Conservation (phyloP, 2,113 vertebrate species). For the Ophiodon elongatus region DNA sequence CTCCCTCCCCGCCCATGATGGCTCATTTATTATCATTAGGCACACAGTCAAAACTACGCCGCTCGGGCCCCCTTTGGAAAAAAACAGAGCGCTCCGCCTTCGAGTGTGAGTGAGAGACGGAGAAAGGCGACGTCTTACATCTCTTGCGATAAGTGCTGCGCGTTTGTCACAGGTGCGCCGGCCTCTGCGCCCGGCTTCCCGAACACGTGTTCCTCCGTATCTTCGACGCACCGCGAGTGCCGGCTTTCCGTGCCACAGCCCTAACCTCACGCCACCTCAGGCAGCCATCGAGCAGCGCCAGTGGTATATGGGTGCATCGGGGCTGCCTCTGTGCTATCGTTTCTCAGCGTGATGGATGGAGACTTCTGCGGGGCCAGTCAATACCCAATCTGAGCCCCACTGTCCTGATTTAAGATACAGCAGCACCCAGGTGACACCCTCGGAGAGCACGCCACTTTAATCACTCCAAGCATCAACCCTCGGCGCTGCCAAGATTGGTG, state of each 20-base stretch:
- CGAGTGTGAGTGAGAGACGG: conserved; percentile 44
- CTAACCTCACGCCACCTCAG: conserved; percentile 70
- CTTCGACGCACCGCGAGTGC: conserved; percentile 60
- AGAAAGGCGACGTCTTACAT: conserved; percentile 31
- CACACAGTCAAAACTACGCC: conserved; percentile 81
- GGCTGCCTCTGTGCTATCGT: conserved; percentile 72
- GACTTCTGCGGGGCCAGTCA: conserved; percentile 81
- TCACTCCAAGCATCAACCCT: conserved; percentile 79
- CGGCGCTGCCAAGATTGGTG: conserved; percentile 69
- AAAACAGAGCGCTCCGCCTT: conserved; percentile 59
- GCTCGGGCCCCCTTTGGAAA: conserved; percentile 54
- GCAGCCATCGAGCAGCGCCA: conserved; percentile 61
- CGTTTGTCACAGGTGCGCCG: conserved; percentile 10
- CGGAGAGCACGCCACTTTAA: conserved; percentile 77
- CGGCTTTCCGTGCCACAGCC: conserved; percentile 53
- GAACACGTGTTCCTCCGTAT: conserved; percentile 51
- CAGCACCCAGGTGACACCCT: conserved; percentile 80
- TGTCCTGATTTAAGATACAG: conserved; percentile 85
- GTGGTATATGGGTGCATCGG: conserved; percentile 76
- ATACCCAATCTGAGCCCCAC: conserved; percentile 84
- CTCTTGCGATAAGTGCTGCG: conserved; percentile 48
- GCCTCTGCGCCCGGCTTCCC: conserved; percentile 20
- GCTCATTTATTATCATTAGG: conserved; percentile 87
- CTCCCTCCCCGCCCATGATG: conserved; percentile 80
- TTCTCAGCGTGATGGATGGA: conserved; percentile 84